These are phyloP conservation scores for Montipora cactus DNA, from an alignment of 64 coral and sea anemone species.

Conservation along the genomic window DNA sequence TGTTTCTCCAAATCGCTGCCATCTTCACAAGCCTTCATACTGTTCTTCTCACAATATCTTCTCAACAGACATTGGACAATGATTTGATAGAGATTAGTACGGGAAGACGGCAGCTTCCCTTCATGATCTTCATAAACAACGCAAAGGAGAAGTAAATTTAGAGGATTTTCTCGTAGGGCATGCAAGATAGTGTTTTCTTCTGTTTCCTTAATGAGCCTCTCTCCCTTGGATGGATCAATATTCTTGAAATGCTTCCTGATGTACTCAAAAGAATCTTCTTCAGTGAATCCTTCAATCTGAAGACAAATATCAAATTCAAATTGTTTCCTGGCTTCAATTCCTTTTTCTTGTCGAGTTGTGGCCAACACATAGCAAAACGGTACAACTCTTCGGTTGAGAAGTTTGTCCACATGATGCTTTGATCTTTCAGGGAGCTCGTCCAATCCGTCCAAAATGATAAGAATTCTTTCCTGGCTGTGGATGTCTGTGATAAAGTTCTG, in stretches of 20 bases:
- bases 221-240: neutral
- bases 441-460: too few species aligned
- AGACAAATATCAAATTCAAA: slow-evolving; percentile 2
- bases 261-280: neutral
- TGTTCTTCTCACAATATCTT: neutral
- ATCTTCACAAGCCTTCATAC: neutral
- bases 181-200: neutral
- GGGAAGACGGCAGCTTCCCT: slow-evolving; percentile 25
- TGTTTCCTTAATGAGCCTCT: neutral
- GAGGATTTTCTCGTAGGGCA: slow-evolving; percentile 7
- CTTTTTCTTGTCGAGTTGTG: slow-evolving; percentile 30
- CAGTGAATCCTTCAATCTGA: slow-evolving; percentile 29
- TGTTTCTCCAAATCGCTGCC: neutral
- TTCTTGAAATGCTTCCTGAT: neutral
- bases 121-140: slow-evolving; percentile 59
- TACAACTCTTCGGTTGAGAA: neutral
- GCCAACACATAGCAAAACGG: slow-evolving; percentile 12
- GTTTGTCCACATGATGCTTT: too few species aligned
- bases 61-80: slow-evolving; percentile 11
- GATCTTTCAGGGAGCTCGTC: too few species aligned
- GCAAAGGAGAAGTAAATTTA: slow-evolving; percentile 44
- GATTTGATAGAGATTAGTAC: slow-evolving; percentile 23
- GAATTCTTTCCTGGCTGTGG: too few species aligned
- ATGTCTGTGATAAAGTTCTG: too few species aligned
- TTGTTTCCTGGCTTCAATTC: slow-evolving; percentile 6